Conservation (phyloP, 1,140 invertebrate species). For the Drosophila auraria region DNA sequence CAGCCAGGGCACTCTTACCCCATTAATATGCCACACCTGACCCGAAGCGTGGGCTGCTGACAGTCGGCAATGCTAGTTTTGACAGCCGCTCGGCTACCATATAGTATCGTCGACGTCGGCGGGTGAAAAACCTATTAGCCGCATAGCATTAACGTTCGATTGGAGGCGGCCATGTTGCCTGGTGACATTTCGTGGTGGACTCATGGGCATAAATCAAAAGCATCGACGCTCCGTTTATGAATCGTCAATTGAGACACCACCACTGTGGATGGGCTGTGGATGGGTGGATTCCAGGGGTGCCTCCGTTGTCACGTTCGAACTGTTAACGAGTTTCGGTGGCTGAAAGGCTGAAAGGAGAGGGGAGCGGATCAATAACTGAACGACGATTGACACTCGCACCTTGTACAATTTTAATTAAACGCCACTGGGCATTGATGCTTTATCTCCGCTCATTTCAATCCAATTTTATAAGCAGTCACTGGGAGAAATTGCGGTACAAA, state of each 20-base stretch:
- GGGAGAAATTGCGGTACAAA: no score
- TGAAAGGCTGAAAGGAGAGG: neutral
- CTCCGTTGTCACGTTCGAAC: slow-evolving; percentile 73
- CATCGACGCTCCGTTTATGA: slow-evolving; percentile 75
- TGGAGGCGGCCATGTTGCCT: slow-evolving; percentile 73
- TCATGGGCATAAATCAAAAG: slow-evolving; percentile 82
- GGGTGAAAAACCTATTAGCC: slow-evolving; percentile 77
- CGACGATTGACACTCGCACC: slow-evolving; percentile 72
- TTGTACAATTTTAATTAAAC: slow-evolving; percentile 84
- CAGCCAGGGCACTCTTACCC: neutral
- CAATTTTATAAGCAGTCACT: slow-evolving; percentile 7
- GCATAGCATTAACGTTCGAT: slow-evolving; percentile 84
- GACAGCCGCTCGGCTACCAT: slow-evolving; percentile 84
- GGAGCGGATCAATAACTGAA: neutral
- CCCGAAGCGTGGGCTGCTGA: slow-evolving; percentile 77
- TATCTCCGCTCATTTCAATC: slow-evolving; percentile 32
- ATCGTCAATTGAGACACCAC: slow-evolving; percentile 76
- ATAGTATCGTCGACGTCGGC: slow-evolving; percentile 67
- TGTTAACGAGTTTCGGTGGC: slow-evolving; percentile 78
- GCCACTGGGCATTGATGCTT: slow-evolving; percentile 77
- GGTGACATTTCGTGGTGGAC: slow-evolving; percentile 69
- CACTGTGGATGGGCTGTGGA: slow-evolving; percentile 4
- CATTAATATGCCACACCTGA: slow-evolving; percentile 82
- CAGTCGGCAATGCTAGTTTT: slow-evolving; percentile 81
- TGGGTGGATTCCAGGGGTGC: slow-evolving; percentile 6